Base-by-base conservation (phyloP, 1,140 invertebrate genomes). In the Melanaphis sacchari region DNA sequence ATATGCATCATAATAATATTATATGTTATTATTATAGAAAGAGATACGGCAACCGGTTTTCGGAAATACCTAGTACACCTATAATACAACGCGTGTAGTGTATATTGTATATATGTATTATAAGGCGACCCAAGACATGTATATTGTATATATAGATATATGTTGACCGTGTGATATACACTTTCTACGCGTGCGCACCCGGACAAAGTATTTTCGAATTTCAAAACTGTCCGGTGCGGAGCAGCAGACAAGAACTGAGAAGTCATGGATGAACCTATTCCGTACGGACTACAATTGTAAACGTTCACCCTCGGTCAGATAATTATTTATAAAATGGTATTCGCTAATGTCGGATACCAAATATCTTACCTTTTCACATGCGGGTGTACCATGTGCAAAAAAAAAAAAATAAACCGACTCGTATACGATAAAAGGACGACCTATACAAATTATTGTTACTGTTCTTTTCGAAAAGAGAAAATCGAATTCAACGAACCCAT, bases 101-200 rank as follows among this genome's bases (percentile, higher is more conserved):
- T 41, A 18, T 26, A 26, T 24, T n/a, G 84, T 76, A 52, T 24
- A 52, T 24, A 52, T 22, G 5, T 11, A 49, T 15, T 49, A 21
- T 49, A 49, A 49, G 46, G 59, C 59, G 18, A 76, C 59, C 59
- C 3, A 76, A 76, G 59, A 21, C 15, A 15, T 66, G 22, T 49
- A 52, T 89, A 31, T 40, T 38, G 36, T 88, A 24, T 41, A 31
- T 46, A 87, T 38, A 40, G 7, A 9, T 43, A 36, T 40, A 40
- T 38, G 38, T 31, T 18, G n/a, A 26, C 87, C 87, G 11, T 6
- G 49, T 52, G 88, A 89, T 36, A 89, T 66, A 90, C 89, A 66
- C 89, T 90, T 90, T 90, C 89, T 90, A 90, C 15, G 87, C 85
- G 43, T 46, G 43, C 43, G 36, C 52, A 41, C 89, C 89, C 89